phyloP scores from a whole-genome alignment of 1,140 invertebrate genomes.

The Drosophila pectinifera region DNA sequence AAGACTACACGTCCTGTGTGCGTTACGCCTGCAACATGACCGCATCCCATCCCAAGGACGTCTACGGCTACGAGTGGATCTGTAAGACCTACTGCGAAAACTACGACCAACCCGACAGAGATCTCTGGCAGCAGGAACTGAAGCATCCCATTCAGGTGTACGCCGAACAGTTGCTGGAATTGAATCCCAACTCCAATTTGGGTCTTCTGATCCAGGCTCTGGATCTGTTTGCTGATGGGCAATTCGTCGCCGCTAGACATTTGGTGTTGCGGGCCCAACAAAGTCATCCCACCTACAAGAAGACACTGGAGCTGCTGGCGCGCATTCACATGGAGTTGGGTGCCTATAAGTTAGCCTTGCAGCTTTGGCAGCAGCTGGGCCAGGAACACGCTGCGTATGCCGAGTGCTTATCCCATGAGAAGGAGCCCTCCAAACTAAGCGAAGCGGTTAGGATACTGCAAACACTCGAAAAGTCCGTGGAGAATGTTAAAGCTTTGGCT shows the following conservation, averaged over 20 bases:
- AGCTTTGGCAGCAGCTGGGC: conserved; percentile 57
- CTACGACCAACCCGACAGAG: conserved; percentile 65
- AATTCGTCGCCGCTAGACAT: conserved; percentile 87
- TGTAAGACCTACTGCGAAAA: conserved; percentile 87
- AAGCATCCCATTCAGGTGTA: conserved; percentile 84
- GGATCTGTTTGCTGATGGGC: conserved; percentile 85
- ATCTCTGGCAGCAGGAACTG: conserved; percentile 43
- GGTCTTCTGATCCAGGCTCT: conserved; percentile 88
- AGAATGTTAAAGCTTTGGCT: conserved; percentile 49
- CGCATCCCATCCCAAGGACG: conserved; percentile 85
- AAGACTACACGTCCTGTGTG: conserved; percentile 85
- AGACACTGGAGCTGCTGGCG: conserved; percentile 63
- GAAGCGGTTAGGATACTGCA: conserved; percentile 47
- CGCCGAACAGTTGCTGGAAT: conserved; percentile 84
- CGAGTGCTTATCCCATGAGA: conserved; percentile 65
- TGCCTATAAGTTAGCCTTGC: conserved; percentile 70
- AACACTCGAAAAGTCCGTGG: conserved; percentile 1
- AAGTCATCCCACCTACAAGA: conserved; percentile 56
- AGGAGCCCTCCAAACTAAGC: conserved; percentile 27
- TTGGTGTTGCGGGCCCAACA: conserved; percentile 81
- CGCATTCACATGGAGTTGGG: conserved; percentile 76
- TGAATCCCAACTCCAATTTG: conserved; percentile 87
- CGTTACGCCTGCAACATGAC: conserved; percentile 86
- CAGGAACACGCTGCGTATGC: conserved; percentile 42
- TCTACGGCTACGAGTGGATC: conserved; percentile 87